Evolutionary conservation across 2,888 invertebrate genomes (phyloP).

Genomic region (Netelia inedita): DNA sequence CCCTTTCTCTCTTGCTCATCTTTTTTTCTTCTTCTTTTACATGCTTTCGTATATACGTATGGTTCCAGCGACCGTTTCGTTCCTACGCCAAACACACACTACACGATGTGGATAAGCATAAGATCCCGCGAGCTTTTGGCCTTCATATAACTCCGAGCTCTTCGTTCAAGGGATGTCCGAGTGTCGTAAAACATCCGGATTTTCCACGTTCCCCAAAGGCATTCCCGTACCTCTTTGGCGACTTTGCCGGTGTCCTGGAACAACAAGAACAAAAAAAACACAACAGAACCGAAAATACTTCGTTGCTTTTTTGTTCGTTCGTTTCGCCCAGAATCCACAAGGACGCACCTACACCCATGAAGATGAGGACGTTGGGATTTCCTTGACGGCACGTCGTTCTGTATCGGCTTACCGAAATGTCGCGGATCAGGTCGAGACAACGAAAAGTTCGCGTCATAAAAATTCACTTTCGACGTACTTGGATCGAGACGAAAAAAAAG

Average conservation of each 20-base stretch:
- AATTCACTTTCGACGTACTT: no score
- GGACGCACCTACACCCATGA: background rate
- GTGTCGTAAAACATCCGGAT: constrained; percentile 73
- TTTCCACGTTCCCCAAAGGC: constrained; percentile 64
- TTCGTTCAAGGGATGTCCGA: constrained; percentile 51
- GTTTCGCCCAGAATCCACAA: background rate
- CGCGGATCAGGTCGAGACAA: background rate
- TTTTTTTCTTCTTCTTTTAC: constrained; percentile 54
- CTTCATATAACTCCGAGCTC: constrained; percentile 63
- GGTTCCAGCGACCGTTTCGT: background rate
- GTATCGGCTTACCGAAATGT: constrained; percentile 24
- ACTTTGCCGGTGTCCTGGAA: constrained; percentile 2
- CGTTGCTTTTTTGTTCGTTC: background rate
- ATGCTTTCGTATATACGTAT: constrained; percentile 41
- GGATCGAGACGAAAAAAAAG: no score
- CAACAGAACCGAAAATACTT: no score
- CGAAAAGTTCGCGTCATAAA: no score
- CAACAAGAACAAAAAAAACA: no score
- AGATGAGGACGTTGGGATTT: background rate
- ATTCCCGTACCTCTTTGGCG: constrained; percentile 3
- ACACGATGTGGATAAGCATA: constrained; percentile 29
- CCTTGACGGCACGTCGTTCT: constrained; percentile 9
- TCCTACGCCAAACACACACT: background rate
- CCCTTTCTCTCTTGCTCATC: constrained; percentile 21
- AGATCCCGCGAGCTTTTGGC: constrained; percentile 36